Conservation (phyloP, 2,888 invertebrate species). For the Pandemis corylana region DNA sequence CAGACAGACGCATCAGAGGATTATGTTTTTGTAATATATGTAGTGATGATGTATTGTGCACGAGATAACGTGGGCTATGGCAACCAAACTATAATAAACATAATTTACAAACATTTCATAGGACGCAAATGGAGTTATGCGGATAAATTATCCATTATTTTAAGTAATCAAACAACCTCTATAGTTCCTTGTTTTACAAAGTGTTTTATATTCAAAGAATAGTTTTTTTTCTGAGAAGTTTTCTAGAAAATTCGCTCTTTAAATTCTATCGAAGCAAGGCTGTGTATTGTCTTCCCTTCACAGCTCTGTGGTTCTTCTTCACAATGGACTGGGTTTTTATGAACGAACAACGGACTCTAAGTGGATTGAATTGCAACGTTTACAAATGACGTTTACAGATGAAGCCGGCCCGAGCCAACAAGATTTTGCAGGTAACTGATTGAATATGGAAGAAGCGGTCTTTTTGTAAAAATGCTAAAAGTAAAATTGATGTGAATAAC, state of each 20-base stretch:
- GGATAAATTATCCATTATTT: no score
- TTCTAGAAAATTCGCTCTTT: not conserved
- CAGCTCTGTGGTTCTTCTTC: slow-evolving; percentile 1
- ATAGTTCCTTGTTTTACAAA: no score
- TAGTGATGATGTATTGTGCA: no score
- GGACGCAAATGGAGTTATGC: no score
- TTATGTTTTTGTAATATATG: no score
- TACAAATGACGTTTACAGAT: slow-evolving; percentile 28
- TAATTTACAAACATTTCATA: no score
- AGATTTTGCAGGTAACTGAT: slow-evolving; percentile 18
- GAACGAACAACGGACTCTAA: slow-evolving; percentile 29
- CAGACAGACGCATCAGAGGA: no score
- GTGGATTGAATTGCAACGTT: slow-evolving; percentile 41
- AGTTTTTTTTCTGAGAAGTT: no score
- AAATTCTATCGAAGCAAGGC: not conserved
- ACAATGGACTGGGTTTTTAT: slow-evolving; percentile 36
- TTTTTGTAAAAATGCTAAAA: not conserved
- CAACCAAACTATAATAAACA: no score
- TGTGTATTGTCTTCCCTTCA: slow-evolving; percentile 19
- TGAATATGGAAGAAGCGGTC: slow-evolving; percentile 6
- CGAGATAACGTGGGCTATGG: no score
- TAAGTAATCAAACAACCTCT: no score
- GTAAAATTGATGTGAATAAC: not conserved
- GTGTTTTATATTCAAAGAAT: no score
- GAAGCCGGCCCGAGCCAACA: slow-evolving; percentile 3